Percentiles rank a stretch among this genome's conserved stretches.
Conservation (phyloP, 2,113 vertebrate genomes). For the Anarrhichthys ocellatus region DNA sequence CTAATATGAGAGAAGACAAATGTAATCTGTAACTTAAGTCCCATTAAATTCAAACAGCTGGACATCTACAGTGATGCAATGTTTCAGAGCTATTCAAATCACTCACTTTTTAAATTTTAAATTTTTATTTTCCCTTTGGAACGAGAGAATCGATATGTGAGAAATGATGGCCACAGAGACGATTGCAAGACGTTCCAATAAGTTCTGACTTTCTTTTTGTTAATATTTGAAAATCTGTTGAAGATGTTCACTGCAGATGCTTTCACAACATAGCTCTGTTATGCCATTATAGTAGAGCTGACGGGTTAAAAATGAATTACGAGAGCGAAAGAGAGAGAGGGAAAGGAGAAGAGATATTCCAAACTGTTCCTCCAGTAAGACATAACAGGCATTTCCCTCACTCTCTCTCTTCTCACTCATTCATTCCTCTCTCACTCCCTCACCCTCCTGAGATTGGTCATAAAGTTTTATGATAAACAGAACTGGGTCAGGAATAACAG, state of each 20-base stretch:
- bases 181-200: neutral
- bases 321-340: neutral
- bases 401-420: conserved; percentile 51
- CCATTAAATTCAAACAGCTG: neutral
- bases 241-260: neutral
- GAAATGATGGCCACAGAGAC: neutral
- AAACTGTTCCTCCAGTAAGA: conserved; percentile 38
- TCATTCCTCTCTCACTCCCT: conserved; percentile 54
- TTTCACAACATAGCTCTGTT: neutral
- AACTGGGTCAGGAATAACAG: conserved; percentile 75
- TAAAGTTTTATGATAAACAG: conserved; percentile 81
- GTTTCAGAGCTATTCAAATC: neutral
- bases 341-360: conserved; percentile 31
- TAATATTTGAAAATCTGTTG: neutral
- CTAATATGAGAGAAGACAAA: neutral
- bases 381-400: conserved; percentile 55
- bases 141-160: neutral
- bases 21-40: neutral
- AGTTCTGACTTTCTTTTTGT: neutral
- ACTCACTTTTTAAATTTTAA: neutral
- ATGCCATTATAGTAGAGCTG: neutral
- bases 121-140: neutral
- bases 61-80: conserved; percentile 1
- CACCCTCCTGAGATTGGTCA: conserved; percentile 65
- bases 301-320: neutral